Conservation (phyloP, 2,113 vertebrate species). For the Onychostoma macrolepis region DNA sequence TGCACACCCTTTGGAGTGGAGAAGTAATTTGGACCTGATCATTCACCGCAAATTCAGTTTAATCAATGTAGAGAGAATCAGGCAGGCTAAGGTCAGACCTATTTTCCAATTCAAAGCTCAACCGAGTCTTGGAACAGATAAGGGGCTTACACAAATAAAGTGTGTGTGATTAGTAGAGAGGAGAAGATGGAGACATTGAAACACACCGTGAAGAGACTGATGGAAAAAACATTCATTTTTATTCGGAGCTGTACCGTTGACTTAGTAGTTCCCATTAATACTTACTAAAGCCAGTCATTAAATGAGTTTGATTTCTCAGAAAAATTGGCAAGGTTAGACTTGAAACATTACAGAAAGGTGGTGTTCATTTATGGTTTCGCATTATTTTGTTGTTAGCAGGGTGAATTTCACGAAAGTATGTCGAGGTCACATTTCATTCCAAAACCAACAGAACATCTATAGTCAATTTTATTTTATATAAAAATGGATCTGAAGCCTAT, state of each 20-base stretch:
- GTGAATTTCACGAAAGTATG: neutral
- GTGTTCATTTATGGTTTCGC: neutral
- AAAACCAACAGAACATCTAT: neutral
- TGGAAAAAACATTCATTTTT: neutral
- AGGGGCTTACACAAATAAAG: slow-evolving; percentile 29
- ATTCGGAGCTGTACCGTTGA: neutral
- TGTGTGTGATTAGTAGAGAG: neutral
- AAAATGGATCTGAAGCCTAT: neutral
- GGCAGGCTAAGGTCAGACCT: slow-evolving; percentile 27
- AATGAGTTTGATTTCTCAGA: neutral
- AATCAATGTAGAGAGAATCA: slow-evolving; percentile 60
- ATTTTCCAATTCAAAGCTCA: slow-evolving; percentile 38
- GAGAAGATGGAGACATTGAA: neutral
- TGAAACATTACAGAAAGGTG: neutral
- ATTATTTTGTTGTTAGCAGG: neutral
- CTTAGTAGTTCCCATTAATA: neutral
- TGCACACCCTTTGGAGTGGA: slow-evolving; percentile 68
- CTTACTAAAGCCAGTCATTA: neutral
- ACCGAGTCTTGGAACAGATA: slow-evolving; percentile 25
- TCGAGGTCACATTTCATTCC: neutral
- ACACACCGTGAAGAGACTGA: neutral
- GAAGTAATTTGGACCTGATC: slow-evolving; percentile 72
- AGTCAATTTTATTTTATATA: neutral
- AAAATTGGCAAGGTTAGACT: neutral
- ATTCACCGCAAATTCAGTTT: slow-evolving; percentile 68